Evolutionary conservation across 2,113 vertebrate genomes (phyloP).

Genomic region (Pygoscelis adeliae): DNA sequence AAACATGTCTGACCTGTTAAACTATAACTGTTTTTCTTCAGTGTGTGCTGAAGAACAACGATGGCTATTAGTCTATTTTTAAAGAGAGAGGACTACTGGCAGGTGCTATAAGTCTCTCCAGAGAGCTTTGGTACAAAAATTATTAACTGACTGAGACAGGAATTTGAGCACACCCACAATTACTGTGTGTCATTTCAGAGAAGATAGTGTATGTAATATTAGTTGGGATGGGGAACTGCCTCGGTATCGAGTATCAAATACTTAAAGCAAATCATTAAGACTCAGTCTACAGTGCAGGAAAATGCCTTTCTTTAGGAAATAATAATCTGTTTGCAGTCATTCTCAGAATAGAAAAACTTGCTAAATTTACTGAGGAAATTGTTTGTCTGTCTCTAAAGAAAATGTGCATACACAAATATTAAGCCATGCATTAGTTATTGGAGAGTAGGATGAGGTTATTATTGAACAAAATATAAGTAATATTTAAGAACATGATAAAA

Average conservation of each 20-base stretch:
- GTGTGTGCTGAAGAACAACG: background rate
- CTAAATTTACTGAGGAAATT: background rate
- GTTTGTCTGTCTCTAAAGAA: background rate
- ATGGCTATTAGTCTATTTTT: background rate
- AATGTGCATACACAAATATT: background rate
- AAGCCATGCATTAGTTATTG: background rate
- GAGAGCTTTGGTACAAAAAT: background rate
- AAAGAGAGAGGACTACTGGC: background rate
- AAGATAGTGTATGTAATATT: background rate
- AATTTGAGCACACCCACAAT: background rate
- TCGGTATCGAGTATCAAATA: background rate
- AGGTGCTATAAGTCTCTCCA: background rate
- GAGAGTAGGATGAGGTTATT: background rate
- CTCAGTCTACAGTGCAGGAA: background rate
- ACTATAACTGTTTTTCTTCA: background rate
- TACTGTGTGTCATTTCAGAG: background rate
- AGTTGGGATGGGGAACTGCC: background rate
- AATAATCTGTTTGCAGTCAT: background rate
- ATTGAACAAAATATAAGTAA: background rate
- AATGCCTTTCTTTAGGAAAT: background rate
- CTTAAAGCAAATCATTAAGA: background rate
- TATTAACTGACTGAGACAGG: constrained; percentile 18
- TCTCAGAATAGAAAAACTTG: background rate
- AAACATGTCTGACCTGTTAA: background rate
- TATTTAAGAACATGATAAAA: background rate